These are phyloP conservation scores for Hartigia nigra DNA, from an alignment of 2,888 invertebrate species.

Conservation along the genomic window DNA sequence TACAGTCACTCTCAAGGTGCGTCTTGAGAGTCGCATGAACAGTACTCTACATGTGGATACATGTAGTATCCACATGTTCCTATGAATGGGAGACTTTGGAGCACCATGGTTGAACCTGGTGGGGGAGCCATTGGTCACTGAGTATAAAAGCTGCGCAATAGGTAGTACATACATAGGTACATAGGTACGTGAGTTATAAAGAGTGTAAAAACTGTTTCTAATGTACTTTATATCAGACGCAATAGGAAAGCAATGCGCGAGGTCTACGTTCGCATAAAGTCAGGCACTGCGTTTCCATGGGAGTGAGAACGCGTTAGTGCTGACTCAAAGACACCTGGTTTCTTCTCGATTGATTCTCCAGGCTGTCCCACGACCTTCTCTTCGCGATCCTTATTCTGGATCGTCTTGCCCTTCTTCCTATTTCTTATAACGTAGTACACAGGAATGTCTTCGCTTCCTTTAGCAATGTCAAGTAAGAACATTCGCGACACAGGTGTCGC, in stretches of 20 bases:
- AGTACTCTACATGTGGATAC: not conserved
- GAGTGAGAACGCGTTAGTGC: constrained; percentile 25
- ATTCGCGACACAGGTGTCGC: not conserved
- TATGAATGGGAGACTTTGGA: not conserved
- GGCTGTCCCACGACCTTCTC: constrained; percentile 29
- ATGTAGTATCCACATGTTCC: not conserved
- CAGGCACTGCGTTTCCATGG: not conserved
- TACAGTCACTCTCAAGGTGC: not conserved
- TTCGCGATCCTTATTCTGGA: constrained; percentile 23
- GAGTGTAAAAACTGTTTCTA: not conserved
- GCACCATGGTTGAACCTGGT: not conserved
- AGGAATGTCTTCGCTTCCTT: not conserved
- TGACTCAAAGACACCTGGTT: constrained; percentile 47
- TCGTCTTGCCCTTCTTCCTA: constrained; percentile 8
- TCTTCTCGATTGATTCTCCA: constrained; percentile 48
- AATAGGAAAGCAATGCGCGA: constrained; percentile 16
- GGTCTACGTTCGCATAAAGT: not conserved
- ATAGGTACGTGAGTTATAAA: not conserved
- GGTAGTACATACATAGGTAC: not conserved
- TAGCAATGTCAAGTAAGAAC: not conserved
- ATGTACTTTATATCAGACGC: constrained; percentile 36
- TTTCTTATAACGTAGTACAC: not conserved
- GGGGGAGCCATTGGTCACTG: not conserved
- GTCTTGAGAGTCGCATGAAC: not conserved
- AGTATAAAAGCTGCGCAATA: not conserved